Base-by-base conservation (phyloP, 2,888 invertebrate species). In the Apotomis betuletana region DNA sequence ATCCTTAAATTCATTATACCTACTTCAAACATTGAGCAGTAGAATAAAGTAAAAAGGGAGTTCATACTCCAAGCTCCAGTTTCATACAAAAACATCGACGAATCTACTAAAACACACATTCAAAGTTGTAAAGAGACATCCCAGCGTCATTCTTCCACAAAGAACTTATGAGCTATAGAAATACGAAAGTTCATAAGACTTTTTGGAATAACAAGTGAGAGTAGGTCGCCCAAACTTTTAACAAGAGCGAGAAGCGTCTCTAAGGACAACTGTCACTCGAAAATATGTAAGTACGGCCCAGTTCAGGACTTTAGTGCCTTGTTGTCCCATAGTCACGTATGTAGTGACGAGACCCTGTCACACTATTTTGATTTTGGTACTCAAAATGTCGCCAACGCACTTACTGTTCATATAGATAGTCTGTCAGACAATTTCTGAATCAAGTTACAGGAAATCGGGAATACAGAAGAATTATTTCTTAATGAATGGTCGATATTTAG, bases 81-180 rank as follows among this genome's bases (percentile, higher is more conserved):
- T n/a, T n/a, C 6, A 54, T 54, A 4, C 64, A 64, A 55, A 15
- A 64, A 64, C 64, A 64, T 44, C 9, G 64, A 55, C 64, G 64
- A 51, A 62, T 62, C 64, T 64, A 64, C 64, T 13, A 44, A 49
- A 64, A 55, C 27, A 55, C 52, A 44, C 55, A 55, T 64, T 54
- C 54, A 44, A 55, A 54, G 41, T 36, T 54, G 49, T 27, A 36
- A 46, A 61, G 12, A 49, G 46, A 27, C 51, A 41, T 58, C 9
- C 8, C 9, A 38, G 51, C 6, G 27, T 12, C 3, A 5, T 51
- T 3, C 1, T 46, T 10, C 10, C 5, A 12, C 6, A 64, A 64
- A 55, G 3, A 10, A 15, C 64, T 3, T 15, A 64, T 12, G n/a
- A 12, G 15, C 4, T 12, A 55, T 46, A 27, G 44, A 15, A 4